Percentiles rank a stretch among this genome's conserved stretches.
phyloP scores from a whole-genome alignment of 2,888 invertebrate species.

The Melanotus villosus region DNA sequence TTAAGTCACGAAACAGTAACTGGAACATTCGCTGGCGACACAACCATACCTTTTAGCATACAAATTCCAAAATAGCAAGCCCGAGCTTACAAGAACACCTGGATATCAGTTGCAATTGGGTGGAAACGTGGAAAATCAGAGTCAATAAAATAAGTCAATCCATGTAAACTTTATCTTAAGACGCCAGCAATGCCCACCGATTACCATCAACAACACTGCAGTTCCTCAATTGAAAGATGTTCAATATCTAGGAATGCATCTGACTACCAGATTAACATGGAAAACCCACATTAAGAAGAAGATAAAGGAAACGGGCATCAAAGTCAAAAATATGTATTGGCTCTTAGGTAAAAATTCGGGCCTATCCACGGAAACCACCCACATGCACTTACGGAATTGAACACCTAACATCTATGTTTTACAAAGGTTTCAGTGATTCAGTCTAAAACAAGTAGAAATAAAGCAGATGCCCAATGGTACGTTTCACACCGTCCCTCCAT shows the following conservation, averaged over 20 bases:
- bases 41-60: neutral
- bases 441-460: constrained; percentile 17
- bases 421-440: constrained; percentile 33
- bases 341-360: constrained; percentile 11
- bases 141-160: constrained; percentile 43
- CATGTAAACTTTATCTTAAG: constrained; percentile 46
- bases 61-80: neutral
- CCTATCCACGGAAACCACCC: constrained; percentile 13
- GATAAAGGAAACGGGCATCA: too few species aligned
- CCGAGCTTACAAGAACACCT: constrained; percentile 5
- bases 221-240: neutral
- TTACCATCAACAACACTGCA: neutral
- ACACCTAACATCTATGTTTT: constrained; percentile 31
- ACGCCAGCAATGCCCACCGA: constrained; percentile 29
- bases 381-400: constrained; percentile 21
- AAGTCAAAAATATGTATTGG: constrained; percentile 38
- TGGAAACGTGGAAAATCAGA: constrained; percentile 43
- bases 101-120: constrained; percentile 33
- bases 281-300: too few species aligned
- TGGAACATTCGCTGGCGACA: too few species aligned
- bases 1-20: too few species aligned
- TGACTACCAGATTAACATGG: too few species aligned
- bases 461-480: constrained; percentile 37
- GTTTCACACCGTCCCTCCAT: constrained; percentile 17
- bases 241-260: too few species aligned